These are phyloP conservation scores for Bombus vancouverensis DNA, from an alignment of 1,140 invertebrate genomes.

Conservation along the genomic window DNA sequence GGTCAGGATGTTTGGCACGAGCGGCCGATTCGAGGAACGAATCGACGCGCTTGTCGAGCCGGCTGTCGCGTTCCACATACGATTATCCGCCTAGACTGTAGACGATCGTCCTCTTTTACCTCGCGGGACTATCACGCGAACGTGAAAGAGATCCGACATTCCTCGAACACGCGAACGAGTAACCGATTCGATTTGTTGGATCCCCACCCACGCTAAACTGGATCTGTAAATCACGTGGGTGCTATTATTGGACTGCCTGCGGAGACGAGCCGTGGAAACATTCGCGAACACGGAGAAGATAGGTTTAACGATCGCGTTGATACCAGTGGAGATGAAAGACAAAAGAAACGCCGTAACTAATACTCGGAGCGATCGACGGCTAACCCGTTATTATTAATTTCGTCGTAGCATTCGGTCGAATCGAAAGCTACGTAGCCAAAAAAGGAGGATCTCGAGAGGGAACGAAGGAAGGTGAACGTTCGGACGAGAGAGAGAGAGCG, in stretches of 20 bases:
- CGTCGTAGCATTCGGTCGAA: conserved; percentile 2
- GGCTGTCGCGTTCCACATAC: neutral
- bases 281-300: neutral
- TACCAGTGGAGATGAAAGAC: conserved; percentile 19
- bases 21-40: conserved; percentile 40
- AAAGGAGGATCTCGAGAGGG: neutral
- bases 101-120: neutral
- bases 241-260: conserved; percentile 10
- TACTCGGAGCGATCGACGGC: conserved; percentile 42
- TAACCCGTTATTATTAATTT: conserved; percentile 52
- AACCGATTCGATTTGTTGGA: conserved; percentile 6
- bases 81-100: conserved; percentile 20
- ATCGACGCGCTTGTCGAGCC: neutral
- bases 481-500: neutral
- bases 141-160: too few relatives aligned
- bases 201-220: neutral
- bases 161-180: neutral
- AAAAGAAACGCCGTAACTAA: conserved; percentile 57
- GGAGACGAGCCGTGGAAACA: neutral
- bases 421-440: neutral
- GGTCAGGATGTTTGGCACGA: conserved; percentile 41
- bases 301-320: conserved; percentile 8
- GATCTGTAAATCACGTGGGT: conserved; percentile 8
- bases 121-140: conserved; percentile 7
- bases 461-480: neutral